Percentiles rank a stretch among this genome's conserved stretches.
These are phyloP conservation scores for Fragariocoptes setiger DNA, from an alignment of 1,140 invertebrate species.

Conservation along the genomic window DNA sequence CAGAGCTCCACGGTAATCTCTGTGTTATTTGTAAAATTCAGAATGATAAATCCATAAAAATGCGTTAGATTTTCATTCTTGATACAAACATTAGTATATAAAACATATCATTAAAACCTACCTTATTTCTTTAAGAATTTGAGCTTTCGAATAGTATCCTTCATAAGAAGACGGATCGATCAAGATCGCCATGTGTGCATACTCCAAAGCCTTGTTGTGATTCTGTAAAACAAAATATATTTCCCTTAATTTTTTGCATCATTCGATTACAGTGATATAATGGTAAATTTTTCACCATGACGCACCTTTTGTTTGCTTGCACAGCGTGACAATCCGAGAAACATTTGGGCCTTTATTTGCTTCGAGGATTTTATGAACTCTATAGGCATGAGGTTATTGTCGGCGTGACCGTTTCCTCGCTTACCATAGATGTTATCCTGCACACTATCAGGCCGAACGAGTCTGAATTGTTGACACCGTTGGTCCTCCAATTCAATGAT, in stretches of 20 bases:
- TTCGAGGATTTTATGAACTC: neutral
- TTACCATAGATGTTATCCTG: neutral
- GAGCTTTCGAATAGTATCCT: neutral
- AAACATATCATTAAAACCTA: no score
- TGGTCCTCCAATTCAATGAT: neutral
- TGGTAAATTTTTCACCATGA: neutral
- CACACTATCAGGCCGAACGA: neutral
- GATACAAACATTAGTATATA: no score
- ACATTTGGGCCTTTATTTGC: neutral
- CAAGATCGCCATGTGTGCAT: neutral
- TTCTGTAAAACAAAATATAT: neutral
- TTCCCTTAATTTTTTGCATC: neutral
- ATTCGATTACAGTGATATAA: neutral
- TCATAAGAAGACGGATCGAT: neutral
- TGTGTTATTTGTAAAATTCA: no score
- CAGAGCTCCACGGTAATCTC: no score
- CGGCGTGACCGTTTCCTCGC: neutral
- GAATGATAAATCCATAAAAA: no score
- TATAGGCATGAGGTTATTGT: neutral
- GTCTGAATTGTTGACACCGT: neutral
- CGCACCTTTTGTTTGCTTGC: neutral
- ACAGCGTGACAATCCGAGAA: neutral
- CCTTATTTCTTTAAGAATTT: neutral
- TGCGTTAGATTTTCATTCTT: no score
- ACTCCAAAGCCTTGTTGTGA: neutral